Percentiles rank a stretch among this genome's conserved stretches.
phyloP scores from a whole-genome alignment of 2,888 invertebrate species.

The Cephus sareptanus region DNA sequence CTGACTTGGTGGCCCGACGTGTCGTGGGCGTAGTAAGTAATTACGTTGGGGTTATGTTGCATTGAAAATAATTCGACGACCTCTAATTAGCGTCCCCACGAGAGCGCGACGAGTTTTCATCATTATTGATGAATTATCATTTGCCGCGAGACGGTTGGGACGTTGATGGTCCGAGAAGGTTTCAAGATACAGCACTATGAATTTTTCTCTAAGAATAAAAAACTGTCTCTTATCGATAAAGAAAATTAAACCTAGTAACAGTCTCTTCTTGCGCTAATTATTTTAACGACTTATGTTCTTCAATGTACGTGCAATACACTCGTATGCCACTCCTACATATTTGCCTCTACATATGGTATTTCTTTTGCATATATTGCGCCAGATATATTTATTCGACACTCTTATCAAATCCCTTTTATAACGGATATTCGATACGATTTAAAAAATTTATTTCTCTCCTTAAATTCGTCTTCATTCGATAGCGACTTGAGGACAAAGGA shows the following conservation, averaged over 20 bases:
- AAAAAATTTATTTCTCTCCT: background rate
- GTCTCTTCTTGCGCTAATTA: background rate
- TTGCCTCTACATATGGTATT: background rate
- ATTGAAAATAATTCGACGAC: conserved; percentile 1
- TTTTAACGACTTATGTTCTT: background rate
- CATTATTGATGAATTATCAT: background rate
- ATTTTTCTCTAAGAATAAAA: background rate
- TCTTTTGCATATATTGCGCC: background rate
- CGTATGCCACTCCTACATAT: background rate
- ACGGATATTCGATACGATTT: background rate
- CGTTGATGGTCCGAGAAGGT: background rate
- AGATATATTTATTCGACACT: background rate
- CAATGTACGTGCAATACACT: background rate
- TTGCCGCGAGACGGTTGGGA: background rate
- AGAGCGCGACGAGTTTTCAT: background rate
- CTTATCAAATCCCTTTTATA: background rate
- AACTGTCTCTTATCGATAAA: background rate
- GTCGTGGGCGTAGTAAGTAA: conserved; percentile 28
- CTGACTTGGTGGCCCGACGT: conserved; percentile 46
- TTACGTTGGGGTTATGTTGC: background rate
- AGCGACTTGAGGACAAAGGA: background rate
- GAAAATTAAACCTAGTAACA: background rate
- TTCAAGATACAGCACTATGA: background rate
- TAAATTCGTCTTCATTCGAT: background rate
- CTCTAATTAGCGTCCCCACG: background rate